Evolutionary conservation across 1,140 invertebrate genomes (phyloP).

Genomic region (Heliconius himera): DNA sequence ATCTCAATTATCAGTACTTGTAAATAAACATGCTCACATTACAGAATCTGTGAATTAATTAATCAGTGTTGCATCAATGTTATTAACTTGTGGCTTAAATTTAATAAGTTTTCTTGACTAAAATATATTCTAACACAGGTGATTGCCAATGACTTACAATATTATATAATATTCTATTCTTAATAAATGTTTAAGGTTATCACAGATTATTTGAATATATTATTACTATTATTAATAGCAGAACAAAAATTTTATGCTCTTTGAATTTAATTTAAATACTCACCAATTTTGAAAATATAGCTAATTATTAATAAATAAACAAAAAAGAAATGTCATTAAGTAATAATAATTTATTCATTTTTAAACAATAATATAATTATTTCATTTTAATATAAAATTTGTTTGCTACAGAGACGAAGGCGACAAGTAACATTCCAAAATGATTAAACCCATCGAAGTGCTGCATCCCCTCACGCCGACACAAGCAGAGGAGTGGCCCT

Average conservation of each 20-base stretch:
- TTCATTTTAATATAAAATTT: constrained; percentile 45
- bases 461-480: constrained; percentile 40
- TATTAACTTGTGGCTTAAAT: constrained; percentile 7
- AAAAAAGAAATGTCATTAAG: background rate
- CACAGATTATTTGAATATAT: background rate
- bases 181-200: background rate
- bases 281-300: background rate
- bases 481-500: constrained; percentile 42
- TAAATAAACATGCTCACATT: constrained; percentile 20
- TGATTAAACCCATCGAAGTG: constrained; percentile 58
- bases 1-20: constrained; percentile 16
- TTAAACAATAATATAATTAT: background rate
- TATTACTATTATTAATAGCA: background rate
- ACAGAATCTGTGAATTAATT: constrained; percentile 5
- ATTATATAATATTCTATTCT: background rate
- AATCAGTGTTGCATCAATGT: constrained; percentile 17
- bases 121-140: constrained; percentile 16
- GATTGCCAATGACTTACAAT: constrained; percentile 1
- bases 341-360: constrained; percentile 11
- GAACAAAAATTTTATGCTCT: background rate
- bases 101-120: constrained; percentile 1
- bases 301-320: background rate
- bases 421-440: constrained; percentile 74
- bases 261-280: too few relatives aligned
- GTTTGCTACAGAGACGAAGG: constrained; percentile 76